phyloP scores from a whole-genome alignment of 2,113 vertebrate genomes.

The Caretta caretta region DNA sequence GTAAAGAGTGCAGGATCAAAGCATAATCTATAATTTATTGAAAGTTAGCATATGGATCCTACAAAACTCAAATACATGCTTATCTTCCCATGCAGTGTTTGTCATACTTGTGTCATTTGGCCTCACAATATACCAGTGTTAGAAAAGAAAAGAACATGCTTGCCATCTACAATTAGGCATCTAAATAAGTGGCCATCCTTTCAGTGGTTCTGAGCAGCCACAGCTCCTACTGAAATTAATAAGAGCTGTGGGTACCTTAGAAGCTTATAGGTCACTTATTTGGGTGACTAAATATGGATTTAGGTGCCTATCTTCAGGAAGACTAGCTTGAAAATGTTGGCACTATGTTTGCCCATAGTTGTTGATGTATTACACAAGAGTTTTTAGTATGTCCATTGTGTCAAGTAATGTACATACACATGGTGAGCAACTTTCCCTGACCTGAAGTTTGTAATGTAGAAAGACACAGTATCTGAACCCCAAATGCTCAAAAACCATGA shows the following conservation, averaged over 20 bases:
- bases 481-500: background rate
- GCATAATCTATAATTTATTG: background rate
- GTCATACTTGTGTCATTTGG: background rate
- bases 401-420: fast-evolving
- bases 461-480: background rate
- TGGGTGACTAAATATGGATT: conserved; percentile 5
- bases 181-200: background rate
- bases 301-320: background rate
- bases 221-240: background rate
- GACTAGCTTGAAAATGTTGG: background rate
- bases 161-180: fast-evolving
- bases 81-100: background rate
- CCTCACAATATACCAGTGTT: conserved; percentile 10
- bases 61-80: background rate
- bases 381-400: background rate
- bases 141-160: conserved; percentile 8
- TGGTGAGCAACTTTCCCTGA: background rate
- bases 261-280: background rate
- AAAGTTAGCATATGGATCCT: fast-evolving
- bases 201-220: background rate
- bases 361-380: background rate
- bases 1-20: background rate
- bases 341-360: background rate
- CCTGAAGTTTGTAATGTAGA: background rate
- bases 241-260: background rate